Percentiles rank a stretch among this genome's conserved stretches.
Evolutionary conservation across 2,888 invertebrate species (phyloP).

Genomic region (Neocrepidodera transversa): DNA sequence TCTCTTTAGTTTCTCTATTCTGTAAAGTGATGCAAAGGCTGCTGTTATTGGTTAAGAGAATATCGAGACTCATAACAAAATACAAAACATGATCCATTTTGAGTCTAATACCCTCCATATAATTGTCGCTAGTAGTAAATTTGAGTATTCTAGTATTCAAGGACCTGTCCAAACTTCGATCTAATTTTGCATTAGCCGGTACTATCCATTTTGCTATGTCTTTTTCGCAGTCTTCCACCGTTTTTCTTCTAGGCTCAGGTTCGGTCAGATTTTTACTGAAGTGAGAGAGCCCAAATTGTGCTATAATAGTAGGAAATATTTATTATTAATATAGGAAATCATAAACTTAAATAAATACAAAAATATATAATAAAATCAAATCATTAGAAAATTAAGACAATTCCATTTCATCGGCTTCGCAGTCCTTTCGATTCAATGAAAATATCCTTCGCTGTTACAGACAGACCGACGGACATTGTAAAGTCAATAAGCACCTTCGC

Average conservation of each 20-base stretch:
- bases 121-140: constrained; percentile 76
- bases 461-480: too few relatives aligned
- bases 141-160: constrained; percentile 70
- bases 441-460: too few relatives aligned
- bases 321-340: not conserved
- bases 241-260: constrained; percentile 75
- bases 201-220: constrained; percentile 74
- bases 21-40: constrained; percentile 82
- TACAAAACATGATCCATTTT: constrained; percentile 74
- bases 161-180: constrained; percentile 67
- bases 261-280: constrained; percentile 94
- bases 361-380: too few relatives aligned
- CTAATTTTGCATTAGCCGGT: constrained; percentile 72
- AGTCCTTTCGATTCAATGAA: too few relatives aligned
- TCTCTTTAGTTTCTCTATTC: constrained; percentile 78
- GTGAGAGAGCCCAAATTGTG: constrained; percentile 96
- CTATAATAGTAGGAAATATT: constrained; percentile 69
- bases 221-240: constrained; percentile 78
- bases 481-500: too few relatives aligned
- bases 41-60: constrained; percentile 79
- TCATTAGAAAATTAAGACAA: too few relatives aligned
- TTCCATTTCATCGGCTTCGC: too few relatives aligned
- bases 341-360: too few relatives aligned
- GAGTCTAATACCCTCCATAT: constrained; percentile 72
- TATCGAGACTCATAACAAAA: constrained; percentile 77